Evolutionary conservation across 2,113 vertebrate species (phyloP).

Genomic region (Salvelinus namaycush): DNA sequence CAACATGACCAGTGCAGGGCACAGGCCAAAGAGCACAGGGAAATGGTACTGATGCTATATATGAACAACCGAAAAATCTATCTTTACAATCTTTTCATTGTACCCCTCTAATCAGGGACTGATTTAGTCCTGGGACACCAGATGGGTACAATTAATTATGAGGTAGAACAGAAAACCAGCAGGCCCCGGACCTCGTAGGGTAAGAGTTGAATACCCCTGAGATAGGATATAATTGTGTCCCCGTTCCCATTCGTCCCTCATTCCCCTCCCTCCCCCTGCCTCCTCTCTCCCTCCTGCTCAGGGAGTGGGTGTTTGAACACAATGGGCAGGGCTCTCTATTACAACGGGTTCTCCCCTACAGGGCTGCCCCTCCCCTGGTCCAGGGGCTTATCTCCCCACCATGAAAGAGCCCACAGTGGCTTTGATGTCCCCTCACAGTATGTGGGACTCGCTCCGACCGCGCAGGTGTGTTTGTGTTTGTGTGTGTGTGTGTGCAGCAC

Average conservation of each 20-base stretch:
- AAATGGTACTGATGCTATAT: no score
- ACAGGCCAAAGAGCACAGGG: not conserved
- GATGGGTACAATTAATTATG: no score
- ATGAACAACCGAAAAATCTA: no score
- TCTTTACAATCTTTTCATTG: no score
- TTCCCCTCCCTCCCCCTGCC: no score
- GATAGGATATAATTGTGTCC: not conserved
- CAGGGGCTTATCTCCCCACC: conserved; percentile 39
- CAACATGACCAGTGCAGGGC: conserved; percentile 18
- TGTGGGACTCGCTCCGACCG: conserved; percentile 14
- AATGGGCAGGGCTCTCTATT: not conserved
- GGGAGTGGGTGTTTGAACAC: not conserved
- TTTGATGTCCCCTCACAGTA: conserved; percentile 26
- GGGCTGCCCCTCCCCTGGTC: not conserved
- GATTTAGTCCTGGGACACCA: no score
- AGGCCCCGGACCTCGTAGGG: no score
- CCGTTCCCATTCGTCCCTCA: not conserved
- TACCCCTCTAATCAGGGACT: no score
- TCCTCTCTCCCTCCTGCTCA: not conserved
- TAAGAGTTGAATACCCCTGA: no score
- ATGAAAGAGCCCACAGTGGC: conserved; percentile 24
- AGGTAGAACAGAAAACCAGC: no score
- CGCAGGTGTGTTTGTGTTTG: conserved; percentile 25
- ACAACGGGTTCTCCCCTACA: conserved; percentile 6
- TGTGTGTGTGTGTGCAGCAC: conserved; percentile 13